Evolutionary conservation across 2,113 vertebrate species (phyloP).

Genomic region (Apodemus sylvaticus): DNA sequence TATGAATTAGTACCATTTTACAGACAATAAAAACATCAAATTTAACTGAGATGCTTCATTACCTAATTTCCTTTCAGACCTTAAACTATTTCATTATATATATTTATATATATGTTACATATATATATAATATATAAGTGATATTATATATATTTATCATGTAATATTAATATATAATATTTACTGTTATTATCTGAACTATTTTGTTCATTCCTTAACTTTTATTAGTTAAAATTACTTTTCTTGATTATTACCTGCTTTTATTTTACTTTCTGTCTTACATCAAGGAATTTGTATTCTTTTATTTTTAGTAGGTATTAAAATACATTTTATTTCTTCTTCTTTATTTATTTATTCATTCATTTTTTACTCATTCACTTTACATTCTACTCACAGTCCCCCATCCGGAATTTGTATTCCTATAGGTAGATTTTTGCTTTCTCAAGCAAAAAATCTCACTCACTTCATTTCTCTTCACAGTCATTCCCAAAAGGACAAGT

Average conservation of each 20-base stretch:
- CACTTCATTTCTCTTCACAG: not conserved
- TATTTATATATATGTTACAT: too few relatives aligned
- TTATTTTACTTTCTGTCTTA: conserved; percentile 5
- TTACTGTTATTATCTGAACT: not conserved
- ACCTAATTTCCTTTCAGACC: not conserved
- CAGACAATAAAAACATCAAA: conserved; percentile 46
- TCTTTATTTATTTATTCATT: too few relatives aligned
- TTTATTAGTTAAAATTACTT: not conserved
- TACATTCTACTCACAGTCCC: too few relatives aligned
- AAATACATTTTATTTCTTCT: too few relatives aligned
- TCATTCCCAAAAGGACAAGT: conserved; percentile 36
- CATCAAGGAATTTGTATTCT: not conserved
- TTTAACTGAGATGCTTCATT: conserved; percentile 50
- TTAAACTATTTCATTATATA: not conserved
- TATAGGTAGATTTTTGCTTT: not conserved
- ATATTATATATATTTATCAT: too few relatives aligned
- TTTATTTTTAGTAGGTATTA: not conserved
- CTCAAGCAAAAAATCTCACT: not conserved
- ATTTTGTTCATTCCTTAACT: not conserved
- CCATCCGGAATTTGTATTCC: not conserved
- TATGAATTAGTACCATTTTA: conserved; percentile 26
- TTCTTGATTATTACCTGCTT: conserved; percentile 39
- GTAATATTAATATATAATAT: too few relatives aligned
- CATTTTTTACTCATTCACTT: too few relatives aligned
- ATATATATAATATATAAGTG: too few relatives aligned